phyloP scores from a whole-genome alignment of 1,140 invertebrate species.

The Bombus huntii region DNA sequence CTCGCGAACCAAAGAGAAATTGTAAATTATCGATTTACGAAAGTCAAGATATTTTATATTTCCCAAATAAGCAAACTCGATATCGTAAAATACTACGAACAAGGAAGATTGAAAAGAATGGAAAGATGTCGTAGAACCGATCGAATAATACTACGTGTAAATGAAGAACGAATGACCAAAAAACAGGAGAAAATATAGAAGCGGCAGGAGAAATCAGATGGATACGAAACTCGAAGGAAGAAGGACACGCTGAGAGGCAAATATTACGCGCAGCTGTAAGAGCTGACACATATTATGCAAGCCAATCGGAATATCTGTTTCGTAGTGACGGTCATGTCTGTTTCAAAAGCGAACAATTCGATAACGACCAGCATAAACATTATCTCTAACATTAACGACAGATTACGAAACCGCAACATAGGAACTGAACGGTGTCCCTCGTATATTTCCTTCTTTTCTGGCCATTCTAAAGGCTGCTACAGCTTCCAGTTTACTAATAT shows the following conservation, averaged over 20 bases:
- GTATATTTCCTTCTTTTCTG: background rate
- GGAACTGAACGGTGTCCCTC: background rate
- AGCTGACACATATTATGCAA: background rate
- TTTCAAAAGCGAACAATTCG: background rate
- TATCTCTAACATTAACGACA: background rate
- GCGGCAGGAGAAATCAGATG: fast-evolving
- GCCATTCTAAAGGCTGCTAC: background rate
- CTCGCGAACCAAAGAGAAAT: too few relatives aligned
- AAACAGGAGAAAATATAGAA: background rate
- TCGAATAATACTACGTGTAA: too few relatives aligned
- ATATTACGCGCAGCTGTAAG: background rate
- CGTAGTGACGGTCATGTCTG: background rate
- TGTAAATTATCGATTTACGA: too few relatives aligned
- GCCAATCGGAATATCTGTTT: background rate
- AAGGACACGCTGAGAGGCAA: background rate
- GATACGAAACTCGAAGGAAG: background rate
- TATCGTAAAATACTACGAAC: too few relatives aligned
- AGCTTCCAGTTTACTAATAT: background rate
- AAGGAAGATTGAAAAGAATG: too few relatives aligned
- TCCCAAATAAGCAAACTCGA: too few relatives aligned
- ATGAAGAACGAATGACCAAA: background rate
- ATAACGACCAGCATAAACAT: conserved; percentile 19
- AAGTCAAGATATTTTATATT: too few relatives aligned
- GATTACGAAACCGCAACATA: background rate
- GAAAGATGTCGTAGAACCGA: too few relatives aligned